Conservation (phyloP, 2,113 vertebrate species). For the Haplotaxodon microlepis region DNA sequence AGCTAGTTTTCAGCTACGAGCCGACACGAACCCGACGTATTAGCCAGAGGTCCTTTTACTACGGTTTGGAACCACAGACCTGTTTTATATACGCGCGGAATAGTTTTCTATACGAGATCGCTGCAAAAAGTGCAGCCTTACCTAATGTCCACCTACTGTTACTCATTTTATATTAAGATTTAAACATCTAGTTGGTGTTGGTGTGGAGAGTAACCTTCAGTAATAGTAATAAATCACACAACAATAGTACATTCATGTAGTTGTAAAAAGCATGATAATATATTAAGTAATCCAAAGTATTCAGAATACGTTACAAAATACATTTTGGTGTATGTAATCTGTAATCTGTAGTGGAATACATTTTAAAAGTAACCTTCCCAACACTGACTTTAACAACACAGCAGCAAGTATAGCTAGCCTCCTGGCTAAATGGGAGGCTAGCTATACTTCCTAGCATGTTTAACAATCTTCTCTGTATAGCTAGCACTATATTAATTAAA, state of each 20-base stretch:
- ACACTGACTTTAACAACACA: not conserved
- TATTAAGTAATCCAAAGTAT: too few species aligned
- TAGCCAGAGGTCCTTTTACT: not conserved
- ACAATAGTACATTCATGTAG: too few species aligned
- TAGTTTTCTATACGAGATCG: accelerated
- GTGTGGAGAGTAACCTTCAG: too few species aligned
- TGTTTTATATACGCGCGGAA: accelerated
- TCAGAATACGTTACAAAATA: not conserved
- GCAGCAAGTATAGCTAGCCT: not conserved
- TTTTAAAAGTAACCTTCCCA: not conserved
- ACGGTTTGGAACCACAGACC: accelerated
- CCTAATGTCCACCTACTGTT: too few species aligned
- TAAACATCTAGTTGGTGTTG: too few species aligned
- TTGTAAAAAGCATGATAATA: too few species aligned
- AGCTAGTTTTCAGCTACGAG: not conserved
- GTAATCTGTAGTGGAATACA: not conserved
- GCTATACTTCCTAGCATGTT: not conserved
- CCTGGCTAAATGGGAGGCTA: not conserved
- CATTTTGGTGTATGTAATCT: not conserved
- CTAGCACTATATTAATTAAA: not conserved
- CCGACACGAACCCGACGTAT: accelerated
- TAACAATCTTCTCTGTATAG: not conserved
- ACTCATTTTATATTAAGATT: too few species aligned
- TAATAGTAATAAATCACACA: too few species aligned
- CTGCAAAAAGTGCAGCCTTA: too few species aligned